Evolutionary conservation across 2,888 invertebrate genomes (phyloP).

Genomic region (Heliconius charithonia): DNA sequence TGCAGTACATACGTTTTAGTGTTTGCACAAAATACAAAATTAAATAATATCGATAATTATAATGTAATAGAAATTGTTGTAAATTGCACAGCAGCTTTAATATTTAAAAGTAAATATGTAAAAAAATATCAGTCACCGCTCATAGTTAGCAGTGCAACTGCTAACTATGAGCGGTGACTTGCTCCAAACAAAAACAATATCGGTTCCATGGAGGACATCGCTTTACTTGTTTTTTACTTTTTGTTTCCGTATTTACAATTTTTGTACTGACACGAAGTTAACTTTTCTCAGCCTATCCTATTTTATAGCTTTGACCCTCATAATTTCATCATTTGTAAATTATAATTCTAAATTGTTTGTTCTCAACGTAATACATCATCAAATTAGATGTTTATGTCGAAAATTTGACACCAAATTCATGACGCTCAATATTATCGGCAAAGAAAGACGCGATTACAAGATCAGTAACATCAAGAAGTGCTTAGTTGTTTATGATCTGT

Average conservation of each 20-base stretch:
- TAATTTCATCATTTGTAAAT: neutral
- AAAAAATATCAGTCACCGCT: no score
- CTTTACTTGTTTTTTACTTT: neutral
- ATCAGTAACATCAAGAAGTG: neutral
- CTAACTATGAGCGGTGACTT: neutral
- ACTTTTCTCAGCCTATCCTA: neutral
- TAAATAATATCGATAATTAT: neutral
- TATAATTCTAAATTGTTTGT: neutral
- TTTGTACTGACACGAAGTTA: neutral
- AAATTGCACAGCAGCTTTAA: neutral
- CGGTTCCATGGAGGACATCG: neutral
- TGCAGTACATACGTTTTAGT: neutral
- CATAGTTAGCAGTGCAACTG: no score
- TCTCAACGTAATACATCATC: neutral
- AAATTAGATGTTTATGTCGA: neutral
- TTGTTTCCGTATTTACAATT: neutral
- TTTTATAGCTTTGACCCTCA: neutral
- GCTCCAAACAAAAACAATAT: neutral
- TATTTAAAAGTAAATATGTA: constrained; percentile 10
- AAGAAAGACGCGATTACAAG: neutral
- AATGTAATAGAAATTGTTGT: neutral
- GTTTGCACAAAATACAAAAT: neutral
- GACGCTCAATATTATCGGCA: neutral
- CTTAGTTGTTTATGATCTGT: neutral
- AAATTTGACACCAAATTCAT: neutral